Conservation (phyloP, 2,888 invertebrate genomes). For the Amiota minor region DNA sequence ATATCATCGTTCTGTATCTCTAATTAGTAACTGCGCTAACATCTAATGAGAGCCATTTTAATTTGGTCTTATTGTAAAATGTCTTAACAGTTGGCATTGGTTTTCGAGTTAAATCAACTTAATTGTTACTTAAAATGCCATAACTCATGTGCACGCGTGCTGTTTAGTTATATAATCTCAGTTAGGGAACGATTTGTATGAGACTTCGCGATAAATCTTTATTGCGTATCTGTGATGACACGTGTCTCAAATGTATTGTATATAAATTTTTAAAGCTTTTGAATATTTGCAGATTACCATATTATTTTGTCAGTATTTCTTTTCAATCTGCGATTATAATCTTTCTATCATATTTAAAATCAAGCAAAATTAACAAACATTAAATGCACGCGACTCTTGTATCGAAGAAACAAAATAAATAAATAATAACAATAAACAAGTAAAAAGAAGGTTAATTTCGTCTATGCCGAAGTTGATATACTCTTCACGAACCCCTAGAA, state of each 20-base stretch:
- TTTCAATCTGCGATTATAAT: constrained; percentile 58
- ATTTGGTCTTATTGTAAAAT: background rate
- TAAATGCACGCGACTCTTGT: constrained; percentile 57
- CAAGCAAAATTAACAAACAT: constrained; percentile 55
- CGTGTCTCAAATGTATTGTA: constrained; percentile 59
- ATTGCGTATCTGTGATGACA: constrained; percentile 42
- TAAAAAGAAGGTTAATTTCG: too few relatives aligned
- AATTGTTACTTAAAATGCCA: constrained; percentile 39
- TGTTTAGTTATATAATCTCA: constrained; percentile 13
- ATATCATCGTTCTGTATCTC: background rate
- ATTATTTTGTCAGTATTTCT: constrained; percentile 38
- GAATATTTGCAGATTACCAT: background rate
- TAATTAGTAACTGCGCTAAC: constrained; percentile 3
- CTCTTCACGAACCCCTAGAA: too few relatives aligned
- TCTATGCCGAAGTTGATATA: too few relatives aligned
- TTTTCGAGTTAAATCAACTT: background rate
- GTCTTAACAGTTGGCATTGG: background rate
- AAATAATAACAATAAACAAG: too few relatives aligned
- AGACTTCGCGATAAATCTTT: background rate
- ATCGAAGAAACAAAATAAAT: background rate
- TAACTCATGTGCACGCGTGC: constrained; percentile 61
- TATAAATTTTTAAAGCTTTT: constrained; percentile 36
- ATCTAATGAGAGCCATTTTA: background rate
- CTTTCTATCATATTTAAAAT: constrained; percentile 60
- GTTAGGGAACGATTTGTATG: background rate